Base-by-base conservation (phyloP, 2,797 vertebrate species). In the Taeniopygia guttata region DNA sequence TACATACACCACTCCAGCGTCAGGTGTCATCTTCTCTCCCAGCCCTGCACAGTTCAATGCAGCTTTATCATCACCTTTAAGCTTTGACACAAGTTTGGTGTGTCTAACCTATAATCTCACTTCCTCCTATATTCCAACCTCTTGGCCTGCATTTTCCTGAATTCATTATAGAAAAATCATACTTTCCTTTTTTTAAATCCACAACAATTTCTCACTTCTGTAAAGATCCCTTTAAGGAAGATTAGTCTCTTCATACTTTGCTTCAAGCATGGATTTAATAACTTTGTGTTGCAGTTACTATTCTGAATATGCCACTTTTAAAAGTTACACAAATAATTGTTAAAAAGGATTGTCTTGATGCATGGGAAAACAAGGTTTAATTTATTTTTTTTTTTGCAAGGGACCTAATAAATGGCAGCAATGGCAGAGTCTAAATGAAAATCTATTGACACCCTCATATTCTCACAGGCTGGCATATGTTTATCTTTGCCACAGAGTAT, bases 71-170 rank as follows among this genome's bases (percentile, higher is more conserved):
- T 93, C 68, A 78, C 45, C 66, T 89, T 69, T 46, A 67, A 82
- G 22, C 23, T 43, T 78, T 84, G 73, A 75, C n/a, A 58, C 20
- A 27, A n/a, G 11, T 83, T 64, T 72, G 46, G 17, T 77, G 43
- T 86, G 30, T 62, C 58, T 95, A 42, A 92, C 81, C 84, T 85
- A 51, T 27, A 93, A 49, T 96, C 66, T 95, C 94, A 93, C 76
- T 96, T 96, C 93, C 91, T 95, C 30, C 63, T 96, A 4, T 72
- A 55, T 87, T 91, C 77, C 90, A 87, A 2, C 69, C 64, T 81
- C 54, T 91, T 63, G 29, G 40, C 62, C n/a, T 66, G 13, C 46
- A 17, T 87, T 94, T 94, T 92, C 46, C 51, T 2, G 11, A 89
- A 1, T 84, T 85, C 34, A 67, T 6, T 43, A 10, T 40, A 80